A percentile compares a stretch with the other conserved stretches of the same genome.
These are phyloP conservation scores for Steinernema khuongi DNA, from an alignment of 1,140 invertebrate species.

Conservation along the genomic window DNA sequence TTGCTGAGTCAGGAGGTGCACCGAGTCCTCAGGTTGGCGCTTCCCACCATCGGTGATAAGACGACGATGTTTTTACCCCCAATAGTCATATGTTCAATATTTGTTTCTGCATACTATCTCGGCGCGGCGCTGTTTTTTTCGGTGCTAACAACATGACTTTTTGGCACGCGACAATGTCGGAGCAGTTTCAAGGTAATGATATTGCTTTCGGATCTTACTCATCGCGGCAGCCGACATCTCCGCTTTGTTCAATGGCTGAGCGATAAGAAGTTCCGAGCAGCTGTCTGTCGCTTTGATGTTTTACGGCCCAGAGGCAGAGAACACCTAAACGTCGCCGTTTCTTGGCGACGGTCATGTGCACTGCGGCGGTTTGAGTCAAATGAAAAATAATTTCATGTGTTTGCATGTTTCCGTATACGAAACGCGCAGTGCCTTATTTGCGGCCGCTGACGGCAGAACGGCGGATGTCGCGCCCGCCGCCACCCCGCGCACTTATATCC, in stretches of 20 bases:
- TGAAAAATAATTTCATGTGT: background rate
- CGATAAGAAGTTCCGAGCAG: conserved; percentile 3
- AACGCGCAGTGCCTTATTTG: background rate
- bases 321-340: background rate
- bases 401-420: background rate
- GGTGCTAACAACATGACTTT: background rate
- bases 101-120: too few species aligned
- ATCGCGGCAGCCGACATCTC: background rate
- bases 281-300: background rate
- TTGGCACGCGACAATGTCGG: background rate
- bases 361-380: conserved; percentile 4
- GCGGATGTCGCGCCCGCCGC: background rate
- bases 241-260: background rate
- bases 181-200: background rate
- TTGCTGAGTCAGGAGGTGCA: too few species aligned
- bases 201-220: conserved; percentile 11
- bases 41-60: too few species aligned
- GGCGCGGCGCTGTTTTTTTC: background rate
- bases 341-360: background rate
- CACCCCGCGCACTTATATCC: background rate
- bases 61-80: too few species aligned
- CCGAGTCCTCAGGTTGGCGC: too few species aligned
- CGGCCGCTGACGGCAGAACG: background rate
- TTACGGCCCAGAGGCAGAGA: background rate
- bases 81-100: background rate